Evolutionary conservation across 2,113 vertebrate species (phyloP).

Genomic region (Nothocercus julius): DNA sequence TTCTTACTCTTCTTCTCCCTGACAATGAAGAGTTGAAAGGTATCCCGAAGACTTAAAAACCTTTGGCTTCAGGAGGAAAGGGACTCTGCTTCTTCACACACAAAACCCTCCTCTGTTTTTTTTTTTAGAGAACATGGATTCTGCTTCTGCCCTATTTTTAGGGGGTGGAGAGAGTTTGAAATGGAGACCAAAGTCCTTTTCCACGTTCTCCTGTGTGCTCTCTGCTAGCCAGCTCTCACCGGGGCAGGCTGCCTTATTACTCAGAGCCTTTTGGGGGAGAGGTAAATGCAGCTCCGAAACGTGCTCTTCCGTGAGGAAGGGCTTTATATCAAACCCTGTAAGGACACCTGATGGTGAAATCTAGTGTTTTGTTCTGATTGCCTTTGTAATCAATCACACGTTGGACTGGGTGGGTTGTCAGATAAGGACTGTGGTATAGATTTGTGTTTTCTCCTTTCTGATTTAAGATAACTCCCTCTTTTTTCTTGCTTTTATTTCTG

Average conservation of each 20-base stretch:
- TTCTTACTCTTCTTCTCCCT: neutral
- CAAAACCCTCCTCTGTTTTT: accelerated
- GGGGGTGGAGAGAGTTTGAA: neutral
- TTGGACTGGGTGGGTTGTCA: neutral
- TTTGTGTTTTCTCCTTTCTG: neutral
- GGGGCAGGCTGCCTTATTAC: neutral
- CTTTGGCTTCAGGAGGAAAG: neutral
- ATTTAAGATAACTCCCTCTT: neutral
- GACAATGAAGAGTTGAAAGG: neutral
- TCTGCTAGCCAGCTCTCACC: neutral
- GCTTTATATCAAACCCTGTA: neutral
- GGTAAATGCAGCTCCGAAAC: neutral
- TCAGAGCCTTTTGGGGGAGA: neutral
- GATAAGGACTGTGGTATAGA: neutral
- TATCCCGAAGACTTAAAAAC: neutral
- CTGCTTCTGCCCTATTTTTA: constrained; percentile 11
- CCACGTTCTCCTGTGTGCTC: neutral
- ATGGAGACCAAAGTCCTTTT: neutral
- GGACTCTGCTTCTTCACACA: neutral
- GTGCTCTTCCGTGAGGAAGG: neutral
- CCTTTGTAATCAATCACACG: too few relatives aligned
- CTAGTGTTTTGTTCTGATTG: neutral
- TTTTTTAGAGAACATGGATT: neutral
- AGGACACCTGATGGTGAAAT: neutral
- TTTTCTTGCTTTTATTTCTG: neutral